A percentile compares a stretch with the other conserved stretches of the same genome.
These are phyloP conservation scores for Epizoanthus ramosus DNA, from an alignment of 92 coral and sea anemone species.

Conservation along the genomic window DNA sequence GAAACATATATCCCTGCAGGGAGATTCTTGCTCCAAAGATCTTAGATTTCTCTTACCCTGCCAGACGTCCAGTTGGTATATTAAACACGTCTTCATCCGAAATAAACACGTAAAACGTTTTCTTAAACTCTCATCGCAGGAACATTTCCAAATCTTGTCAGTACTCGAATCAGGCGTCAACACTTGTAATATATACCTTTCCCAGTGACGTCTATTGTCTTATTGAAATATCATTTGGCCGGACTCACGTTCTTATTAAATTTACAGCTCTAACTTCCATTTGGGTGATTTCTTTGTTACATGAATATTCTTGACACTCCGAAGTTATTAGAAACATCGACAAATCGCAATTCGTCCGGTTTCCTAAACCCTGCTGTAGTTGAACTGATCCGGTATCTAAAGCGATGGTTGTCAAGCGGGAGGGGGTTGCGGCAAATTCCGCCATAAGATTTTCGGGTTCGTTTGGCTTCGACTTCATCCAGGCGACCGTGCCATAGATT, in stretches of 20 bases:
- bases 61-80: too few relatives aligned
- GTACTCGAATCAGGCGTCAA: too few relatives aligned
- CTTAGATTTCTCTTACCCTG: too few relatives aligned
- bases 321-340: not conserved
- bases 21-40: too few relatives aligned
- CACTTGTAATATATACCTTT: not conserved
- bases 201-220: not conserved
- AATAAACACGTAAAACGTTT: too few relatives aligned
- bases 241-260: not conserved
- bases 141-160: too few relatives aligned
- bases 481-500: not conserved
- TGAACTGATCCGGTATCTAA: not conserved
- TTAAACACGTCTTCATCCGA: too few relatives aligned
- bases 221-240: not conserved
- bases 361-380: not conserved
- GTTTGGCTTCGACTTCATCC: not conserved
- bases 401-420: not conserved
- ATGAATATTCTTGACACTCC: not conserved
- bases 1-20: too few relatives aligned
- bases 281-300: slow-evolving; percentile 5
- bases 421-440: not conserved
- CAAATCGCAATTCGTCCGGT: slow-evolving; percentile 9
- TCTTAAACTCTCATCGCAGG: too few relatives aligned
- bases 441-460: not conserved
- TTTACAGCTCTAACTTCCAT: not conserved